These are phyloP conservation scores for Hypena proboscidalis DNA, from an alignment of 2,888 invertebrate genomes.

Conservation along the genomic window DNA sequence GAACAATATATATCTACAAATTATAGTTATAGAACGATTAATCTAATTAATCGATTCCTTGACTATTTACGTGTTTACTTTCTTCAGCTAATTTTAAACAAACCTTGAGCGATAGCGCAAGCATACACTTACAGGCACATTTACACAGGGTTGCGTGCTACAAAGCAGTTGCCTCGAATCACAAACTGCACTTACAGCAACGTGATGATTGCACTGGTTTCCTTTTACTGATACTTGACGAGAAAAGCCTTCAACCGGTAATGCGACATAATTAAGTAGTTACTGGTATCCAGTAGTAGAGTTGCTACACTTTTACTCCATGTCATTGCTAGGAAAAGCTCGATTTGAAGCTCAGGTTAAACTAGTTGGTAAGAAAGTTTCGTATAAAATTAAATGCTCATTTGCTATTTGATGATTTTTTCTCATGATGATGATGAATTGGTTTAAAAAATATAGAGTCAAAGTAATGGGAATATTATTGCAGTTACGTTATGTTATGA, in stretches of 20 bases:
- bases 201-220: conserved; percentile 31
- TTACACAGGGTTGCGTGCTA: conserved; percentile 20
- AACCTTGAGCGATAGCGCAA: not conserved
- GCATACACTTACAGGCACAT: not conserved
- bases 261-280: conserved; percentile 31
- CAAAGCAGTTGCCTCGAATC: conserved; percentile 15
- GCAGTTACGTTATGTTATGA: too few relatives aligned
- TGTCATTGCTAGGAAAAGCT: conserved; percentile 34
- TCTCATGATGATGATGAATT: conserved; percentile 13
- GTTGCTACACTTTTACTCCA: conserved; percentile 44
- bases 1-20: too few relatives aligned
- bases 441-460: conserved; percentile 6
- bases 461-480: not conserved
- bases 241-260: conserved; percentile 38
- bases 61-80: too few relatives aligned
- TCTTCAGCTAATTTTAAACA: too few relatives aligned
- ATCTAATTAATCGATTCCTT: too few relatives aligned
- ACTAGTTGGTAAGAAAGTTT: conserved; percentile 31
- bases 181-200: conserved; percentile 17
- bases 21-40: too few relatives aligned
- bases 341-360: conserved; percentile 25
- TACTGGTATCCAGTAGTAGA: conserved; percentile 13
- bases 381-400: conserved; percentile 18
- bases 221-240: conserved; percentile 33
- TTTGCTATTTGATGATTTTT: conserved; percentile 1